Evolutionary conservation across 2,797 vertebrate species (phyloP), one percentile per base, ranked within the genome.

Genomic region (Aulostomus chinensis): DNA sequence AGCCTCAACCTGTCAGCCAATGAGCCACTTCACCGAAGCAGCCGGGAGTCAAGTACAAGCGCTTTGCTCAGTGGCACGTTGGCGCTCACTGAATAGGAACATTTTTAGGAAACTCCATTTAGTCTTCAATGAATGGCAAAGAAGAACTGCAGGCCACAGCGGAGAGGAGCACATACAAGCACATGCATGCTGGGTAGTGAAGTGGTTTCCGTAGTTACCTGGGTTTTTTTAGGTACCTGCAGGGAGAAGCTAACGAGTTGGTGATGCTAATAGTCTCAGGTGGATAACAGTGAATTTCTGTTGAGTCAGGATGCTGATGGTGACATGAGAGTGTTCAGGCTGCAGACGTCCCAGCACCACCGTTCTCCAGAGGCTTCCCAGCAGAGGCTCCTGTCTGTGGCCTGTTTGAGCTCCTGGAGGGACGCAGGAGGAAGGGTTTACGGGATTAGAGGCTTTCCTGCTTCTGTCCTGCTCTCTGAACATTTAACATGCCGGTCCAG

Each of bases 311-410:
- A n/a, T 24, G 22, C 22, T 24, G 22, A 24, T 24, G 22, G 22
- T 24, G 22, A 24, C 4, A 24, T 4, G 8, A 24, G 22, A 24
- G 8, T n/a, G n/a, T n/a, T n/a, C n/a, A n/a, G n/a, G n/a, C 22
- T 4, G 22, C 22, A 24, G 68, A 79, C 43, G 65, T 72, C 47
- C 55, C 20, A 7, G 53, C 38, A 73, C 71, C 69, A 76, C 83
- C 88, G 85, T 68, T 71, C 74, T 57, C 50, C 84, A 86, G 83
- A 72, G 76, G 80, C 73, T 73, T 56, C 54, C 35, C 18, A 52
- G 77, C 68, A 82, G 64, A 73, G 50, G 48, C 79, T 69, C 36
- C 53, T 54, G 42, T 77, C 70, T 74, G 47, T 50, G 68, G 48
- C 52, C 57, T 34, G 60, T 46, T 61, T 72, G 80, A 67, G 78